phyloP scores from a whole-genome alignment of 2,888 invertebrate species.

The Drosophila koepferae region DNA sequence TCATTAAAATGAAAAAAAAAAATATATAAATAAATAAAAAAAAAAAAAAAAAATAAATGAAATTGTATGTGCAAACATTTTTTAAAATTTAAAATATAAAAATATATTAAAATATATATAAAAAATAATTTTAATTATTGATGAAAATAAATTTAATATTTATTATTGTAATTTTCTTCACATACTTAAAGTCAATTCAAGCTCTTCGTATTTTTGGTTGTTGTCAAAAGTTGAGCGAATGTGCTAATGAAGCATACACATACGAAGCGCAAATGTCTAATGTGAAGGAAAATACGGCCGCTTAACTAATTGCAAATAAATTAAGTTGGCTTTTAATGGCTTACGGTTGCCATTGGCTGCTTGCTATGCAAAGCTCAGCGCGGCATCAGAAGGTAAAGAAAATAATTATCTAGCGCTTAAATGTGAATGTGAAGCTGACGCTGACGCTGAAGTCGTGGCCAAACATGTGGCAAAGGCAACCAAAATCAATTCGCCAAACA shows the following conservation, averaged over 20 bases:
- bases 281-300: conserved; percentile 19
- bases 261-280: conserved; percentile 6
- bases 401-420: conserved; percentile 62
- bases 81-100: no score
- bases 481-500: conserved; percentile 80
- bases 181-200: no score
- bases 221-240: conserved; percentile 4
- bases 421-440: conserved; percentile 23
- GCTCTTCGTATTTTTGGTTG: neutral
- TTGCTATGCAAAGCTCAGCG: conserved; percentile 32
- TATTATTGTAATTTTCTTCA: no score
- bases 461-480: conserved; percentile 57
- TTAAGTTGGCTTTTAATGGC: conserved; percentile 73
- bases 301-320: conserved; percentile 78
- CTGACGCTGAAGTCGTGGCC: conserved; percentile 44
- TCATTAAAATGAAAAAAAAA: neutral
- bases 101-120: neutral
- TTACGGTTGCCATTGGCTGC: conserved; percentile 23
- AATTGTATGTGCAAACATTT: no score
- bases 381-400: conserved; percentile 36
- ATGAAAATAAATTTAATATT: neutral
- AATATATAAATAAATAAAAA: neutral
- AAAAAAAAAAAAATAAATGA: neutral
- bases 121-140: neutral
- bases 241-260: conserved; percentile 20